These are phyloP conservation scores for Grus americana DNA, from an alignment of 2,113 vertebrate species.

Conservation along the genomic window DNA sequence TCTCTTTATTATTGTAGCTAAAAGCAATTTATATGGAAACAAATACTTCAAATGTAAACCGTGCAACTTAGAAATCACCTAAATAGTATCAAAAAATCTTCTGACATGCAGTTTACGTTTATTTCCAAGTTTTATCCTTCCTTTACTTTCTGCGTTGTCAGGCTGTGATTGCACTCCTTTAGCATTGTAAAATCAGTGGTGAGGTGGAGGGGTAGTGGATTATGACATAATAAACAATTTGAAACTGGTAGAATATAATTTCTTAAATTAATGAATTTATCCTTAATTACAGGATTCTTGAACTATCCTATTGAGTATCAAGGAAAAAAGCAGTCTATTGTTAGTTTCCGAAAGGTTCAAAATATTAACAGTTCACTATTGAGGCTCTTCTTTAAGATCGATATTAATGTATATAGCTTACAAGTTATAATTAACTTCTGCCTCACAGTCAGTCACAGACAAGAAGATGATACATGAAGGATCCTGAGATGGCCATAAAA, in stretches of 20 bases:
- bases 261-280: background rate
- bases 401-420: background rate
- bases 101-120: background rate
- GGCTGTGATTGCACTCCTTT: background rate
- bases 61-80: background rate
- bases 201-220: background rate
- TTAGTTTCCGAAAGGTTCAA: background rate
- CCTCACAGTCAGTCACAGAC: background rate
- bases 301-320: background rate
- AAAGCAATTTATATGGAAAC: background rate
- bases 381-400: background rate
- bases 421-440: background rate
- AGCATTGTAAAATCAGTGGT: background rate
- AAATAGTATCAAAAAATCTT: background rate
- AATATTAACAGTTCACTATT: background rate
- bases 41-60: background rate
- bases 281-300: background rate
- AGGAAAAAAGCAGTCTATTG: background rate
- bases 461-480: background rate
- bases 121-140: background rate
- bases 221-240: background rate
- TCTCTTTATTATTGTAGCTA: background rate
- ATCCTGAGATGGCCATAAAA: background rate
- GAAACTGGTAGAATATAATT: background rate
- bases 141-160: background rate